Evolutionary conservation across 2,113 vertebrate species (phyloP).

Genomic region (Montifringilla adamsi): DNA sequence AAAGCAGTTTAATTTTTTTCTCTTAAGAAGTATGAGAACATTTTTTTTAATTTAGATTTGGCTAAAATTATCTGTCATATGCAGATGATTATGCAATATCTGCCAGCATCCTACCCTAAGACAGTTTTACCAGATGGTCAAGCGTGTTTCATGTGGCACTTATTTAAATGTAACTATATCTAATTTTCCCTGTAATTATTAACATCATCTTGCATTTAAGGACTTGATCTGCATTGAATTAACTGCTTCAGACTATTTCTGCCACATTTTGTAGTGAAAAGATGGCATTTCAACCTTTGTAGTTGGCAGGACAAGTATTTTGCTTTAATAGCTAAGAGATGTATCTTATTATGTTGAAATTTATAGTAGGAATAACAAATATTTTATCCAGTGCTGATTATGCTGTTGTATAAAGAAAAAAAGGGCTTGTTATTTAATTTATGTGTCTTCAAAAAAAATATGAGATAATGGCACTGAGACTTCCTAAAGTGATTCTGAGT

Average conservation of each 20-base stretch:
- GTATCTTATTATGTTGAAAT: background rate
- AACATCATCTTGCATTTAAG: constrained; percentile 41
- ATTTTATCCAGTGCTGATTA: background rate
- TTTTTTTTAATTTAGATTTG: constrained; percentile 57
- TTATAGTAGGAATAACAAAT: background rate
- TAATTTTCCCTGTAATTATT: constrained; percentile 67
- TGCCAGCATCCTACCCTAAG: constrained; percentile 68
- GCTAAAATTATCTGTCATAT: constrained; percentile 74
- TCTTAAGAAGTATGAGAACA: background rate
- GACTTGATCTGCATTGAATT: background rate
- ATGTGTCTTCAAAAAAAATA: background rate
- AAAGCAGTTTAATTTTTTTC: background rate
- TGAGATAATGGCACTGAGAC: background rate
- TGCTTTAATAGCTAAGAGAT: background rate
- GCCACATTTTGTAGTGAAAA: background rate
- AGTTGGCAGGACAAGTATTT: background rate
- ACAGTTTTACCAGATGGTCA: constrained; percentile 72
- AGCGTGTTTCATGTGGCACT: constrained; percentile 67
- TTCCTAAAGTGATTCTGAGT: background rate
- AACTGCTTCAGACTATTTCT: background rate
- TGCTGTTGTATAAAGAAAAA: background rate
- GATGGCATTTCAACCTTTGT: background rate
- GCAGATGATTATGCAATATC: constrained; percentile 69
- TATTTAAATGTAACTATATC: constrained; percentile 65
- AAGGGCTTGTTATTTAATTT: background rate